Conservation (phyloP, 2,113 vertebrate species). For the Atractosteus spatula region DNA sequence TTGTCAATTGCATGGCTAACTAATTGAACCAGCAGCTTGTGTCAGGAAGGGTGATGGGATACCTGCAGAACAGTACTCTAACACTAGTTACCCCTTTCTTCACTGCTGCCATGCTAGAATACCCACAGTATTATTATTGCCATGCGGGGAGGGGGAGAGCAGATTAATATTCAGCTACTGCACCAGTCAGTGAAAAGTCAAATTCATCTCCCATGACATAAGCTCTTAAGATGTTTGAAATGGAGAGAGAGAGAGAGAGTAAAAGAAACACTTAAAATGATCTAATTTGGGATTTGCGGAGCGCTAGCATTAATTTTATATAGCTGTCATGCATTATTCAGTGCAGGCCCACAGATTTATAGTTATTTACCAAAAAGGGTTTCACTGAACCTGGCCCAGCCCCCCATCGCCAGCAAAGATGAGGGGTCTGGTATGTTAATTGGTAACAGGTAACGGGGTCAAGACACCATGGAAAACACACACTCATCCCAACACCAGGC, state of each 20-base stretch:
- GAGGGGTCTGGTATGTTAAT: not conserved
- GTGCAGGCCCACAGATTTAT: slow-evolving; percentile 23
- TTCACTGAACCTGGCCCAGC: slow-evolving; percentile 10
- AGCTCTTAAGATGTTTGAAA: slow-evolving; percentile 51
- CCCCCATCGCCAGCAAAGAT: not conserved
- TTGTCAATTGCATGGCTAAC: not conserved
- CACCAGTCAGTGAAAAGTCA: slow-evolving; percentile 44
- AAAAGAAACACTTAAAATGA: slow-evolving; percentile 49
- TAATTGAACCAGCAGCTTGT: not conserved
- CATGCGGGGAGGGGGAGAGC: slow-evolving; percentile 14
- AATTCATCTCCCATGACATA: slow-evolving; percentile 57
- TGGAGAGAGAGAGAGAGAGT: slow-evolving; percentile 35
- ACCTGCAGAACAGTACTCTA: not conserved
- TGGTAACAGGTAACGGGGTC: not conserved
- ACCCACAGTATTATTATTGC: not conserved
- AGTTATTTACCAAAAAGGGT: slow-evolving; percentile 20
- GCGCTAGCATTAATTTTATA: slow-evolving; percentile 51
- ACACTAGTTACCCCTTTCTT: not conserved
- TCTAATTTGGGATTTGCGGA: slow-evolving; percentile 53
- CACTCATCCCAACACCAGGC: too few species aligned
- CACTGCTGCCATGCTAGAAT: not conserved
- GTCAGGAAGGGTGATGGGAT: not conserved
- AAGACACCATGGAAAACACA: too few species aligned
- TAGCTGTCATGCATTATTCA: slow-evolving; percentile 49
- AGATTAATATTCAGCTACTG: slow-evolving; percentile 60